phyloP scores from a whole-genome alignment of 2,113 vertebrate genomes.

The Bubo blakistoni region DNA sequence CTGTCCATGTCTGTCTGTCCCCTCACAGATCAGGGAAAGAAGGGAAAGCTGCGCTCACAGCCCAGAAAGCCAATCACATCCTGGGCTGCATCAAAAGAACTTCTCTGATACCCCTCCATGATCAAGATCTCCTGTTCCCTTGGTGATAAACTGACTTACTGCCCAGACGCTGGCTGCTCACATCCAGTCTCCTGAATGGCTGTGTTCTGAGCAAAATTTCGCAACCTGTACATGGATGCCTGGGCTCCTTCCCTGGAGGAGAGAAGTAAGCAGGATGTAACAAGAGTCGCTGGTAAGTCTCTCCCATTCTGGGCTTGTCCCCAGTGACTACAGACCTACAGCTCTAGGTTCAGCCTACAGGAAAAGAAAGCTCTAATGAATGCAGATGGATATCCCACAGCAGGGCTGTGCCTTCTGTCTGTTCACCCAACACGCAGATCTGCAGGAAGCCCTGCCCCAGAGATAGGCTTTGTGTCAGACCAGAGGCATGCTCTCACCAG shows the following conservation, averaged over 20 bases:
- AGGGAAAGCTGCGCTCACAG: too few relatives aligned
- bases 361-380: neutral
- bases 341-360: neutral
- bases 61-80: too few relatives aligned
- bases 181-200: neutral
- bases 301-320: neutral
- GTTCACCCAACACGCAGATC: neutral
- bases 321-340: neutral
- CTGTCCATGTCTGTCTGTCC: neutral
- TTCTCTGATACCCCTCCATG: neutral
- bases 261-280: neutral
- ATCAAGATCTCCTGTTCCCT: neutral
- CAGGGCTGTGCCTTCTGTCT: neutral
- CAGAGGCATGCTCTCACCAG: neutral
- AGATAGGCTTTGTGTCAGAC: neutral
- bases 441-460: neutral
- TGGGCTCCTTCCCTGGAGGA: neutral
- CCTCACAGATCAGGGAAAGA: neutral
- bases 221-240: neutral
- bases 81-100: neutral
- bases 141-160: neutral
- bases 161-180: neutral
- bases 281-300: neutral
- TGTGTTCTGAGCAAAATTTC: neutral
- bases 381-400: neutral